These are phyloP conservation scores for Atrina japonica DNA, from an alignment of 2,888 invertebrate genomes.

Conservation along the genomic window DNA sequence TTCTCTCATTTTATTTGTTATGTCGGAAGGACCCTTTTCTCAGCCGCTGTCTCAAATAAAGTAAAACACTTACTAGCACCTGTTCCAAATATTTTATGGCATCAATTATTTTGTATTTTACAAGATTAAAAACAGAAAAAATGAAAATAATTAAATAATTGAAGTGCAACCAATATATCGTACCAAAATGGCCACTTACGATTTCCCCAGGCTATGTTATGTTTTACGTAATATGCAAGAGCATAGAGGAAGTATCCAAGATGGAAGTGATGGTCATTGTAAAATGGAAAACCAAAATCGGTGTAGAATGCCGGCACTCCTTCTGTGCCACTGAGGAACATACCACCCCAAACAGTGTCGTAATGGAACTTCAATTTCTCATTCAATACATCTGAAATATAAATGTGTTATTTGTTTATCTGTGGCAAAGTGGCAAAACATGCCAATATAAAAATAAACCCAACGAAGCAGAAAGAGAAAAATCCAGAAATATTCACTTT, in stretches of 20 bases:
- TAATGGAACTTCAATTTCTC: constrained; percentile 68
- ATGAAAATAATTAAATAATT: background rate
- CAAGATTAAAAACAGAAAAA: background rate
- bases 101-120: background rate
- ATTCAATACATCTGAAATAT: constrained; percentile 62
- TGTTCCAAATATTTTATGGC: too few species aligned
- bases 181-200: too few species aligned
- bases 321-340: constrained; percentile 62
- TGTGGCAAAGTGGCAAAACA: too few species aligned
- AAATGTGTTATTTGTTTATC: too few species aligned
- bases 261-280: constrained; percentile 73
- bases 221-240: constrained; percentile 64
- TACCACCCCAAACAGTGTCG: constrained; percentile 70
- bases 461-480: background rate
- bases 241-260: constrained; percentile 71
- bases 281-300: constrained; percentile 70
- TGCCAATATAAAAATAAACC: too few species aligned
- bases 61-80: too few species aligned
- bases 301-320: constrained; percentile 56
- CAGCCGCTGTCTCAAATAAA: too few species aligned
- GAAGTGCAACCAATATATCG: too few species aligned
- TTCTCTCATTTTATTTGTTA: too few species aligned
- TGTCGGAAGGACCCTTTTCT: too few species aligned
- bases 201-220: constrained; percentile 60
- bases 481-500: background rate